Evolutionary conservation across 2,888 invertebrate species (phyloP).

Genomic region (Tuta absoluta): DNA sequence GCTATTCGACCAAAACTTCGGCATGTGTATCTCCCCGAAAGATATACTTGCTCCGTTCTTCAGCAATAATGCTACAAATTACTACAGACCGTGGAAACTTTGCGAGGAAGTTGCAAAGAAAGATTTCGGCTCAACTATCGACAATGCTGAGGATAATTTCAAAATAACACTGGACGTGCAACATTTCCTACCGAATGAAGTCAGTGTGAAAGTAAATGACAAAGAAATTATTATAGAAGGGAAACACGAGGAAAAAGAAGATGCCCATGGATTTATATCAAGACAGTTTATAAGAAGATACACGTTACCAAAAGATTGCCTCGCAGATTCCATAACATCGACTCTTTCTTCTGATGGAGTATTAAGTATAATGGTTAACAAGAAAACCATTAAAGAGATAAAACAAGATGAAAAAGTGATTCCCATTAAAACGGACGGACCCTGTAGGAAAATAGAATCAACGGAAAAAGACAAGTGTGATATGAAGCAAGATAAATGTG

Average conservation of each 20-base stretch:
- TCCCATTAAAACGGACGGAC: constrained; percentile 48
- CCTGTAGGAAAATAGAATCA: constrained; percentile 31
- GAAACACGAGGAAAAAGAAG: constrained; percentile 73
- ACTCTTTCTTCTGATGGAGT: constrained; percentile 55
- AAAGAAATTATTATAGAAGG: constrained; percentile 82
- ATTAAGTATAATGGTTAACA: constrained; percentile 47
- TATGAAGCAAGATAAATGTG: constrained; percentile 9
- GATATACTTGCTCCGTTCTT: constrained; percentile 49
- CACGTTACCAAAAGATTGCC: constrained; percentile 57
- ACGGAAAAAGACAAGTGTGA: neutral
- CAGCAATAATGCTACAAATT: constrained; percentile 39
- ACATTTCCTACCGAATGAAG: constrained; percentile 85
- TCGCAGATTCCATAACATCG: constrained; percentile 49
- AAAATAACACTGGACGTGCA: constrained; percentile 85
- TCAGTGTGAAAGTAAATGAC: constrained; percentile 84
- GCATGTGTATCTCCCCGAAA: constrained; percentile 45
- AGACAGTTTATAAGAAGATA: constrained; percentile 73
- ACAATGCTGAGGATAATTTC: constrained; percentile 56
- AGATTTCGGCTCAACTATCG: constrained; percentile 51
- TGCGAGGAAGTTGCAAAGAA: constrained; percentile 40
- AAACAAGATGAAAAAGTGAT: constrained; percentile 46
- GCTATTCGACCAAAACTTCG: constrained; percentile 45
- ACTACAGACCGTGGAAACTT: constrained; percentile 52
- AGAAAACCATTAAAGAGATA: constrained; percentile 31
- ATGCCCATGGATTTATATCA: constrained; percentile 71